Evolutionary conservation across 1,140 invertebrate genomes (phyloP).

Genomic region (Melitaea cinxia): DNA sequence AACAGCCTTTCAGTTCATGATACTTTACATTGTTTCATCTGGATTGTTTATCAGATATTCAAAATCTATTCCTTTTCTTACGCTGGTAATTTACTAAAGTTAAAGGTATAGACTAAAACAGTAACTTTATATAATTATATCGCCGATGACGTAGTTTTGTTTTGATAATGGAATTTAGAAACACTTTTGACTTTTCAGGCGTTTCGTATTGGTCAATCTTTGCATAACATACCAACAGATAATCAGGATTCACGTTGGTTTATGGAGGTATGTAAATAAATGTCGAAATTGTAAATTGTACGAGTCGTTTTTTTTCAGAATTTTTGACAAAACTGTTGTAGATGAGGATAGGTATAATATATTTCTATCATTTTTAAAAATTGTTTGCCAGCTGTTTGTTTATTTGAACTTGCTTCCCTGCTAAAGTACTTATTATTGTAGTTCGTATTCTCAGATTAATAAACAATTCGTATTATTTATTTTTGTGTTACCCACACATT

Average conservation of each 20-base stretch:
- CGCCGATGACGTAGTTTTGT: no score
- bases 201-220: conserved; percentile 47
- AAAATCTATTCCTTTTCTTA: conserved; percentile 59
- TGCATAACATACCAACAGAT: conserved; percentile 58
- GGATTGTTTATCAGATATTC: conserved; percentile 63
- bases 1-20: conserved; percentile 43
- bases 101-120: conserved; percentile 40
- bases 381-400: no score
- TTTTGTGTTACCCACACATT: no score
- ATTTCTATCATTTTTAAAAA: no score
- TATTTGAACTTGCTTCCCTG: no score
- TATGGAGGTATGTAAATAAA: conserved; percentile 49
- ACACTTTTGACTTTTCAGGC: conserved; percentile 49
- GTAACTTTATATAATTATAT: conserved; percentile 1
- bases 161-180: no score
- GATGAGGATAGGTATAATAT: no score
- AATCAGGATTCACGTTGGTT: conserved; percentile 53
- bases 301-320: no score
- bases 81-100: conserved; percentile 54
- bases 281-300: not conserved
- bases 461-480: no score
- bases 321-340: no score
- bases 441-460: no score
- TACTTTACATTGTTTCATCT: conserved; percentile 56
- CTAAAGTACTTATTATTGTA: no score